Evolutionary conservation across 2,888 invertebrate genomes (phyloP).

Genomic region (Chydorus sphaericus): DNA sequence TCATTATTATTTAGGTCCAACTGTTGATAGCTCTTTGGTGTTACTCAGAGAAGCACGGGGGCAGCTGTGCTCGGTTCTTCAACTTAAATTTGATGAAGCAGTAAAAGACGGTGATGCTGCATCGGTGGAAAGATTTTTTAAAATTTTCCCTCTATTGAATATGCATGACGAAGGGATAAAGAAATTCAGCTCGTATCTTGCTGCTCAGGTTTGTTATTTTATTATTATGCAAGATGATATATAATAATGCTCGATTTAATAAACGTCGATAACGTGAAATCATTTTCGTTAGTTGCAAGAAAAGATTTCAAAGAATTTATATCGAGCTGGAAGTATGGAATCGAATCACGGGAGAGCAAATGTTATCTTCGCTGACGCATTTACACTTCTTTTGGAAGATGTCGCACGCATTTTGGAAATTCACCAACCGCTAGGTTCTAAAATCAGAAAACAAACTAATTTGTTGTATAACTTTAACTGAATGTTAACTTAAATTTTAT

Average conservation of each 20-base stretch:
- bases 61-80: conserved; percentile 52
- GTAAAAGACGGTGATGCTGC: conserved; percentile 73
- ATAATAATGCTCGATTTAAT: not conserved
- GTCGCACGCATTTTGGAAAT: conserved; percentile 70
- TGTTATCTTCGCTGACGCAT: conserved; percentile 68
- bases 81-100: conserved; percentile 77
- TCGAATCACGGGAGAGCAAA: conserved; percentile 52
- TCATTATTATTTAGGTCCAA: conserved; percentile 38
- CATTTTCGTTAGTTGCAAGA: conserved; percentile 38
- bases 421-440: conserved; percentile 63
- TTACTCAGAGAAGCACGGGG: conserved; percentile 59
- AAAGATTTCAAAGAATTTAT: conserved; percentile 54
- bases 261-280: no score
- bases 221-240: not conserved
- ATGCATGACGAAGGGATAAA: conserved; percentile 78
- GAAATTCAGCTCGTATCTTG: conserved; percentile 73
- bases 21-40: conserved; percentile 51
- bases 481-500: no score
- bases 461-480: no score
- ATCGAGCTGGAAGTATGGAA: conserved; percentile 46
- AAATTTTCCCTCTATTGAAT: conserved; percentile 87
- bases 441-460: not conserved
- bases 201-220: conserved; percentile 5
- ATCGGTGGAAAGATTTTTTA: conserved; percentile 86
- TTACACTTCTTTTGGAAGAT: conserved; percentile 70